Conservation (phyloP, 1,140 invertebrate genomes). For the Phymastichus coffea region DNA sequence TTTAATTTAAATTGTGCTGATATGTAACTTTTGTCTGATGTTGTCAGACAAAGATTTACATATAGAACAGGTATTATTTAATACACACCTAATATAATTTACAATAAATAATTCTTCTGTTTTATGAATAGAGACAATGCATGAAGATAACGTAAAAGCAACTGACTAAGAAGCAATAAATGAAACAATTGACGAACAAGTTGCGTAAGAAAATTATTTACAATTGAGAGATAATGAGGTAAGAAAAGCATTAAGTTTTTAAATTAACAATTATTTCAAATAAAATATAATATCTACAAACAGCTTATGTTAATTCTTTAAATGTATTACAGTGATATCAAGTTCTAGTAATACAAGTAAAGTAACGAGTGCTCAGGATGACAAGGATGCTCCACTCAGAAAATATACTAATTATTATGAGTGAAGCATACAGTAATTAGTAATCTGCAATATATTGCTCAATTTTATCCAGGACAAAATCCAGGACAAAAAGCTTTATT, state of each 20-base stretch:
- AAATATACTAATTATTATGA: too few species aligned
- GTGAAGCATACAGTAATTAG: too few species aligned
- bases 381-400: too few species aligned
- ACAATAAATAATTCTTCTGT: background rate
- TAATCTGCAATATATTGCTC: too few species aligned
- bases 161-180: conserved; percentile 94
- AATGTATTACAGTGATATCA: conserved; percentile 42
- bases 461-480: too few species aligned
- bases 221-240: conserved; percentile 76
- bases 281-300: background rate
- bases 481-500: too few species aligned
- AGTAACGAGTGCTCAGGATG: conserved; percentile 51
- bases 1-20: conserved; percentile 80
- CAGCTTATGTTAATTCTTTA: background rate
- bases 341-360: conserved; percentile 53
- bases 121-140: conserved; percentile 71
- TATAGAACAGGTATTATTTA: conserved; percentile 71
- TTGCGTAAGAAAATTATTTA: conserved; percentile 85
- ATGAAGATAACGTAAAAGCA: conserved; percentile 88
- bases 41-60: conserved; percentile 74
- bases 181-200: conserved; percentile 88
- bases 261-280: background rate
- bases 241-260: conserved; percentile 55
- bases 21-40: conserved; percentile 75
- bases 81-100: background rate